Evolutionary conservation across 2,113 vertebrate species (phyloP).

Genomic region (Isichthys henryi): DNA sequence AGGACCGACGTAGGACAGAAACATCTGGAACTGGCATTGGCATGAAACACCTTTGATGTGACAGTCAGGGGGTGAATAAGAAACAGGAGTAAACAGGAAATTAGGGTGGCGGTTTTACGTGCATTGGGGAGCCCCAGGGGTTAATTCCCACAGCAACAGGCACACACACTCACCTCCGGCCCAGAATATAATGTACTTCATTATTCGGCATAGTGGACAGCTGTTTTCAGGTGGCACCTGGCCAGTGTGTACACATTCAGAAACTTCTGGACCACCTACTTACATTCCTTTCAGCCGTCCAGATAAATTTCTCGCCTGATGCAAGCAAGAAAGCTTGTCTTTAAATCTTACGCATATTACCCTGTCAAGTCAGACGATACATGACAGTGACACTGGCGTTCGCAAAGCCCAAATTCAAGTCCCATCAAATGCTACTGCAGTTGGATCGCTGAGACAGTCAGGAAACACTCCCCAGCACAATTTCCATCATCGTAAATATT

Average conservation of each 20-base stretch:
- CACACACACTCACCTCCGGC: background rate
- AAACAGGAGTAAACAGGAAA: background rate
- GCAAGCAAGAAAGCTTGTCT: background rate
- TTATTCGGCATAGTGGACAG: background rate
- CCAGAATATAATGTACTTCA: constrained; percentile 1
- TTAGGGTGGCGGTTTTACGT: background rate
- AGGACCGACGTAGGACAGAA: background rate
- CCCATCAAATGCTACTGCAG: background rate
- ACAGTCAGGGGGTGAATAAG: background rate
- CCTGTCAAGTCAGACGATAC: background rate
- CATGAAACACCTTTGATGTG: constrained; percentile 1
- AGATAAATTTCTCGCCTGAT: background rate
- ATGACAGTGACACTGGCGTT: background rate
- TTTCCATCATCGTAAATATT: background rate
- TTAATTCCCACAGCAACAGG: background rate
- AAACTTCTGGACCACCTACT: background rate
- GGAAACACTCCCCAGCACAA: background rate
- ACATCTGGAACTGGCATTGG: background rate
- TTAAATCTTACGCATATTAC: background rate
- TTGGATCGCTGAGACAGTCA: background rate
- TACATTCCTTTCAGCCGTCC: background rate
- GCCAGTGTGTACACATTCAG: background rate
- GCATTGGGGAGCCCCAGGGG: background rate
- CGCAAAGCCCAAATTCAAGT: background rate
- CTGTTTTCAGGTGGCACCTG: background rate